Conservation (phyloP, 2,113 vertebrate genomes). For the Urocynchramus pylzowi region DNA sequence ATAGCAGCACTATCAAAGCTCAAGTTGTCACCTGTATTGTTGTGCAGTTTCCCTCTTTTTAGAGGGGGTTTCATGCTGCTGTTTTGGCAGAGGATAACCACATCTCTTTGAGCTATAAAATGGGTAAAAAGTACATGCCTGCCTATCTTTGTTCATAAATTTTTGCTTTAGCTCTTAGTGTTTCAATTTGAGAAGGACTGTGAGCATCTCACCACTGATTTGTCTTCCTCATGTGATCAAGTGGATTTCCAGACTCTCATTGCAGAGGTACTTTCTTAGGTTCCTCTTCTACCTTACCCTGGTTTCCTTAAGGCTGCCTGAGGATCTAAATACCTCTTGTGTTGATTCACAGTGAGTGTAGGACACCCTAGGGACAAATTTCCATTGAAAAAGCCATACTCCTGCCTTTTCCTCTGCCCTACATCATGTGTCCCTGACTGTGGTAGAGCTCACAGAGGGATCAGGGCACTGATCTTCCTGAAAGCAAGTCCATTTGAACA, state of each 20-base stretch:
- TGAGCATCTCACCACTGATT: neutral
- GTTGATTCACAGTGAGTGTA: accelerated
- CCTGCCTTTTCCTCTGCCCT: neutral
- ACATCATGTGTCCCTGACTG: accelerated
- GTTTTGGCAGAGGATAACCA: neutral
- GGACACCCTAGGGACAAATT: neutral
- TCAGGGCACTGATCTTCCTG: neutral
- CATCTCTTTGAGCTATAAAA: neutral
- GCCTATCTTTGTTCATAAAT: neutral
- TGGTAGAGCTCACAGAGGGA: neutral
- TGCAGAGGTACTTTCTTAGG: neutral
- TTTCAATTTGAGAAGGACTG: neutral
- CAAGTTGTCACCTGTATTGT: neutral
- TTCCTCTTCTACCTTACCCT: neutral
- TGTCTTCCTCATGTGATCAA: neutral
- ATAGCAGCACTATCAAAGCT: neutral
- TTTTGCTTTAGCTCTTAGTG: neutral
- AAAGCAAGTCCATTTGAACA: neutral
- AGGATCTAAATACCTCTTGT: neutral
- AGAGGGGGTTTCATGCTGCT: neutral
- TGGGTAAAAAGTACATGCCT: neutral
- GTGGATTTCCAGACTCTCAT: neutral
- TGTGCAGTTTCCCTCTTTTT: neutral
- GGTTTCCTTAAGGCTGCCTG: neutral
- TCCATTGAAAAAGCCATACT: neutral